phyloP scores from a whole-genome alignment of 1,140 invertebrate genomes.

The Sarcophaga bullata region DNA sequence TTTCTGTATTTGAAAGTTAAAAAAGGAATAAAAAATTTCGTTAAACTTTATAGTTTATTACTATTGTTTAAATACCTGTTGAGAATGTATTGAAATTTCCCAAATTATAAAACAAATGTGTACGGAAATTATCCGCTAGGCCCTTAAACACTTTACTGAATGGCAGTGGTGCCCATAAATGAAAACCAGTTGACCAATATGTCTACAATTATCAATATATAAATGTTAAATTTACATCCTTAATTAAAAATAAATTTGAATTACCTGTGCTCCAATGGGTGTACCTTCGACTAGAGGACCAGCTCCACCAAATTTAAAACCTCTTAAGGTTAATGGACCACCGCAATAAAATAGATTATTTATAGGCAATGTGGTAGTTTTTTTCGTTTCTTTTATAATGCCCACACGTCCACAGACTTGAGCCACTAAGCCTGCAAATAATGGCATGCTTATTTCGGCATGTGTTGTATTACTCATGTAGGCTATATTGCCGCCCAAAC shows the following conservation, averaged over 20 bases:
- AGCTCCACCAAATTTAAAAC: conserved; percentile 60
- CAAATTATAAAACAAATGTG: conserved; percentile 64
- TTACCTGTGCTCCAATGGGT: conserved; percentile 56
- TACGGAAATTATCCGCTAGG: conserved; percentile 59
- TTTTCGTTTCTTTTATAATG: conserved; percentile 54
- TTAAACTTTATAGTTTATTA: neutral
- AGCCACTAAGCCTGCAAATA: conserved; percentile 56
- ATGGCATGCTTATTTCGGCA: conserved; percentile 60
- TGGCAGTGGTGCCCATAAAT: conserved; percentile 62
- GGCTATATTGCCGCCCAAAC: conserved; percentile 59
- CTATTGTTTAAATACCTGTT: conserved; percentile 47
- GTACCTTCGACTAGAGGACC: conserved; percentile 60
- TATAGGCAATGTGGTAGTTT: conserved; percentile 57
- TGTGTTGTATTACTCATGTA: conserved; percentile 61
- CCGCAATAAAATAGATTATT: conserved; percentile 62
- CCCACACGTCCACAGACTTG: conserved; percentile 62
- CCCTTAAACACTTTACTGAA: conserved; percentile 61
- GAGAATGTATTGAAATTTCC: conserved; percentile 61
- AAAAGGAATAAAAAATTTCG: conserved; percentile 29
- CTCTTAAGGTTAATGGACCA: conserved; percentile 59
- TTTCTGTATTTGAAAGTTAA: conserved; percentile 47
- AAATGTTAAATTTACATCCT: neutral
- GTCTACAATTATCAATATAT: conserved; percentile 44
- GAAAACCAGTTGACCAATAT: conserved; percentile 60
- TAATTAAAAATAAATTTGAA: neutral